phyloP scores from a whole-genome alignment of 2,113 vertebrate genomes.

The Clarias gariepinus region DNA sequence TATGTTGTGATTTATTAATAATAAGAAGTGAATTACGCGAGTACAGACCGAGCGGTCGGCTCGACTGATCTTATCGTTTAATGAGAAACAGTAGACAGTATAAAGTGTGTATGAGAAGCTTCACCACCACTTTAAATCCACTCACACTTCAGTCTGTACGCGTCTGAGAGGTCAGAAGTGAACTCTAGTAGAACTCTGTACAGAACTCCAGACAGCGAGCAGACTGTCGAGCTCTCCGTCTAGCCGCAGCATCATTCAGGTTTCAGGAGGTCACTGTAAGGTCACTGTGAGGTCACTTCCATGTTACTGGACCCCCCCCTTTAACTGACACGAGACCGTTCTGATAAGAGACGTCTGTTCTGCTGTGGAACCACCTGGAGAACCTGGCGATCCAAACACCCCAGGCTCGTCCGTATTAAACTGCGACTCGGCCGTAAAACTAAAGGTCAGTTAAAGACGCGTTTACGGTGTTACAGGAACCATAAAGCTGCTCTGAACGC shows the following conservation, averaged over 20 bases:
- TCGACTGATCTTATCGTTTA: too few species aligned
- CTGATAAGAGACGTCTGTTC: neutral
- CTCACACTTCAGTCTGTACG: neutral
- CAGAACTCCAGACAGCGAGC: neutral
- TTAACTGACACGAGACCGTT: neutral
- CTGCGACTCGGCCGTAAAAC: slow-evolving; percentile 17
- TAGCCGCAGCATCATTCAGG: neutral
- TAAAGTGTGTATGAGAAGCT: too few species aligned
- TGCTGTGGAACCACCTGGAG: neutral
- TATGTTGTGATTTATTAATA: too few species aligned
- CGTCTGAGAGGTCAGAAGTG: neutral
- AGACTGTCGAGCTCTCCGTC: neutral
- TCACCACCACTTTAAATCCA: neutral
- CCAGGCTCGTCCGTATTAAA: neutral
- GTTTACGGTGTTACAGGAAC: slow-evolving; percentile 24
- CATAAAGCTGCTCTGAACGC: slow-evolving; percentile 24
- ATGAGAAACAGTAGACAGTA: too few species aligned
- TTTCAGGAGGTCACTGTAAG: neutral
- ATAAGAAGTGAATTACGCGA: too few species aligned
- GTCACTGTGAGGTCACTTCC: neutral
- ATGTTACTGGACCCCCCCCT: neutral
- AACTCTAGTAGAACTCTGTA: neutral
- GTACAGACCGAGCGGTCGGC: too few species aligned
- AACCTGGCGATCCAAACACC: neutral
- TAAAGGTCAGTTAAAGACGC: slow-evolving; percentile 30